Conservation (phyloP, 2,113 vertebrate genomes). For the Ranitomeya imitator region DNA sequence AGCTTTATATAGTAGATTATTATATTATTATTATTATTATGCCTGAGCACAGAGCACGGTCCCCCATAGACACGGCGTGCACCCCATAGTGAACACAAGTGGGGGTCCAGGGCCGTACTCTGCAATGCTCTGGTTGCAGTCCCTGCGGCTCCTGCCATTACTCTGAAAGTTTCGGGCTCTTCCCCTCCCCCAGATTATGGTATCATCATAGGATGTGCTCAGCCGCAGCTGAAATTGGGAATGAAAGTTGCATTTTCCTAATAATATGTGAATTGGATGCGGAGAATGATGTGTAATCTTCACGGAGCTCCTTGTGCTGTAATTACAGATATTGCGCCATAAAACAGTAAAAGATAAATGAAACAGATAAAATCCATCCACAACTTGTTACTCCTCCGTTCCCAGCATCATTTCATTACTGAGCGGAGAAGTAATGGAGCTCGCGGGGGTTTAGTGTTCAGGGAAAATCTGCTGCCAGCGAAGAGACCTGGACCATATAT, state of each 20-base stretch:
- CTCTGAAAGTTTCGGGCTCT: too few species aligned
- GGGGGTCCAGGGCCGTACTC: too few species aligned
- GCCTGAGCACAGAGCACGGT: too few species aligned
- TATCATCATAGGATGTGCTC: not conserved
- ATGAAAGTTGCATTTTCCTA: not conserved
- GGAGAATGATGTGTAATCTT: not conserved
- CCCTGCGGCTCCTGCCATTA: too few species aligned
- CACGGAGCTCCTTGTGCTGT: not conserved
- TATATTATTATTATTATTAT: too few species aligned
- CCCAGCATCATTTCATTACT: not conserved
- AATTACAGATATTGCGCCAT: constrained; percentile 7
- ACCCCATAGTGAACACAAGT: too few species aligned
- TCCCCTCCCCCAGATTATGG: not conserved
- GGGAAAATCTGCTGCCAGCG: not conserved
- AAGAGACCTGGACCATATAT: too few species aligned
- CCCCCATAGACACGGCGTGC: too few species aligned
- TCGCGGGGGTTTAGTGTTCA: not conserved
- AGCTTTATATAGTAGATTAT: too few species aligned
- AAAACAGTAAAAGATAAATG: constrained; percentile 8
- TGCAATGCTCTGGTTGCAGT: too few species aligned
- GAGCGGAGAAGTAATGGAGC: not conserved
- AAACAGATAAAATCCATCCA: not conserved
- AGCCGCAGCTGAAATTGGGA: not conserved
- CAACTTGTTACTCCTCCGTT: not conserved
- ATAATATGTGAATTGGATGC: not conserved